Evolutionary conservation across 2,888 invertebrate species (phyloP).

Genomic region (Ditylenchus weischeri): DNA sequence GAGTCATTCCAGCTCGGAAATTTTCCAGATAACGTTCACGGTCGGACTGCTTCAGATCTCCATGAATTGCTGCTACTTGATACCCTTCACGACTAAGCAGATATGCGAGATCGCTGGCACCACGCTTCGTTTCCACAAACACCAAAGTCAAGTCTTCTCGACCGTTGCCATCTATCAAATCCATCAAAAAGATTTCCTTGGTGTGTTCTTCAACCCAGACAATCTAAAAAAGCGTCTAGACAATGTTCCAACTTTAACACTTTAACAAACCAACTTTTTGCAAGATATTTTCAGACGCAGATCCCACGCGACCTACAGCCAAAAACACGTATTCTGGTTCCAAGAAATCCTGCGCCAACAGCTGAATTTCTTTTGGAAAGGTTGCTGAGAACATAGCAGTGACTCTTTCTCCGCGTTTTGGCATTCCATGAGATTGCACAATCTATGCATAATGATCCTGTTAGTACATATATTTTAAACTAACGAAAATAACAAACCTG

Average conservation of each 20-base stretch:
- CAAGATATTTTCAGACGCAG: constrained; percentile 98
- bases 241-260: no score
- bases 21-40: constrained; percentile 90
- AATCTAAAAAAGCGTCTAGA: no score
- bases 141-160: constrained; percentile 75
- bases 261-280: constrained; percentile 71
- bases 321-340: constrained; percentile 92
- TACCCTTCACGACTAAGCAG: constrained; percentile 73
- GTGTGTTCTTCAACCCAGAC: constrained; percentile 98
- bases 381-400: constrained; percentile 99
- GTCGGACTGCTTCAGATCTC: constrained; percentile 92
- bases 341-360: constrained; percentile 93
- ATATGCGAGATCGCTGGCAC: constrained; percentile 91
- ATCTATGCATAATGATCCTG: constrained; percentile 65
- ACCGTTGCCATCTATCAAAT: constrained; percentile 78
- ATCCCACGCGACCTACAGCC: constrained; percentile 97
- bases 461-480: no score
- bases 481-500: constrained; percentile 30
- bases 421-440: constrained; percentile 88
- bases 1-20: constrained; percentile 70
- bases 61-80: constrained; percentile 97
- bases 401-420: constrained; percentile 86
- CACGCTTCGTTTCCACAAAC: constrained; percentile 98
- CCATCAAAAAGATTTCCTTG: constrained; percentile 90
- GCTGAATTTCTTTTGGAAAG: constrained; percentile 95